Evolutionary conservation across 2,113 vertebrate species (phyloP), one percentile per base, ranked within the genome.

Genomic region (Anolis carolinensis): DNA sequence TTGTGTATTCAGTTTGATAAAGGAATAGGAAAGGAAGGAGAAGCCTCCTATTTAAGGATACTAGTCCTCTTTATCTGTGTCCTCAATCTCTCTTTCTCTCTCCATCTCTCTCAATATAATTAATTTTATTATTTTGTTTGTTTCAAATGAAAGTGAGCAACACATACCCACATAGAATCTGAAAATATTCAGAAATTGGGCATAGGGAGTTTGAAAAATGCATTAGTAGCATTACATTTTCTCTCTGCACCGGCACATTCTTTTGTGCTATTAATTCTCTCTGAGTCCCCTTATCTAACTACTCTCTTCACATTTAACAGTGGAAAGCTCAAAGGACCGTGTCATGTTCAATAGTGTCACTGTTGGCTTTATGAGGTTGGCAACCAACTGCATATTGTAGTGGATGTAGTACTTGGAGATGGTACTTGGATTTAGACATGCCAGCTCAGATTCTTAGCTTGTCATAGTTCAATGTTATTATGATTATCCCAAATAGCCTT

Each of bases 281-380:
- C 36, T 44, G 36, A 76, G 39, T 36, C 81, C 72, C 27, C 55
- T 75, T 84, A 65, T 65, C 82, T 75, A 81, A 74, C 65, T 34
- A 74, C 44, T 50, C 70, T 63, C 55, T 74, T 44, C 59, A 39
- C 78, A 81, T 74, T 86, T 74, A 74, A 13, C 36, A 55, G 36
- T 27, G 39, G 21, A 81, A 86, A 80, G 30, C 77, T 86, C 85
- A 81, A 74, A 81, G 85, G 52, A 48, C n/a, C 39, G 11, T 81
- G 68, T 73, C 73, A 34, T 73, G 77, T 72, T 86, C 52, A 72
- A 80, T 72, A 63, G 50, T 81, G 68, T 65, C 55, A 50, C 55
- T 81, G 78, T 18, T 81, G 70, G 55, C 62, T 63, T 65, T 81
- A 65, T 50, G 70, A 86, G 21, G 36, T 32, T 74, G 78, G 70